Conservation (phyloP, 2,888 invertebrate species). For the Nemapogon koenigi region DNA sequence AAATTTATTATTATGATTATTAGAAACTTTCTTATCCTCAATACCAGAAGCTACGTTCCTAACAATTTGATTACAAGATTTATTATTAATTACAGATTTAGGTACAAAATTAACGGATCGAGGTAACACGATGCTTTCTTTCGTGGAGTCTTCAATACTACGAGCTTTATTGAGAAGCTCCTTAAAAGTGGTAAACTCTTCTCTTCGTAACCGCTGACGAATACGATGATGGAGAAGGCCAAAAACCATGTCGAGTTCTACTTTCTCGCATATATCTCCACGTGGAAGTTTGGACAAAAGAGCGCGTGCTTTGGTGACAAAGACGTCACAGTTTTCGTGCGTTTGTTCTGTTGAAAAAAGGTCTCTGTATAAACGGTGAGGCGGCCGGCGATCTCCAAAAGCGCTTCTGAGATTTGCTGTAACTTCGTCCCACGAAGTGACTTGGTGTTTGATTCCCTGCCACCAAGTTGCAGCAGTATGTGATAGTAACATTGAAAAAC, state of each 20-base stretch:
- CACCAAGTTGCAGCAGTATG: conserved; percentile 1
- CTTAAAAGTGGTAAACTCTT: conserved; percentile 16
- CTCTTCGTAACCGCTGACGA: conserved; percentile 17
- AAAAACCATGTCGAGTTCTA: conserved; percentile 16
- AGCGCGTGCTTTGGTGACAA: conserved; percentile 10
- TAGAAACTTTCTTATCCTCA: too few relatives aligned
- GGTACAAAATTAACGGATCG: too few relatives aligned
- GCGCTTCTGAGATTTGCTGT: conserved; percentile 7
- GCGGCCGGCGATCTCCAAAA: conserved; percentile 12
- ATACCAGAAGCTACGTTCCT: too few relatives aligned
- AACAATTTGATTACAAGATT: too few relatives aligned
- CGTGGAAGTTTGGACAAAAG: conserved; percentile 14
- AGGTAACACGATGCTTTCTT: too few relatives aligned
- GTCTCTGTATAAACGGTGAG: conserved; percentile 12
- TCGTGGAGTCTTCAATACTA: conserved; percentile 7
- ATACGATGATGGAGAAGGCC: conserved; percentile 14
- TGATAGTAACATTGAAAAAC: neutral
- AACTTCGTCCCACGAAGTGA: conserved; percentile 13
- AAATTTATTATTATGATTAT: too few relatives aligned
- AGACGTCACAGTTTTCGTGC: conserved; percentile 13
- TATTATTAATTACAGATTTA: too few relatives aligned
- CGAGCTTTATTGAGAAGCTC: conserved; percentile 10
- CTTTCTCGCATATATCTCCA: conserved; percentile 7
- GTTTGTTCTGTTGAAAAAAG: conserved; percentile 12
- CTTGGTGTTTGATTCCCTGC: neutral